phyloP scores from a whole-genome alignment of 2,888 invertebrate species.

The Pristionchus fissidentatus region DNA sequence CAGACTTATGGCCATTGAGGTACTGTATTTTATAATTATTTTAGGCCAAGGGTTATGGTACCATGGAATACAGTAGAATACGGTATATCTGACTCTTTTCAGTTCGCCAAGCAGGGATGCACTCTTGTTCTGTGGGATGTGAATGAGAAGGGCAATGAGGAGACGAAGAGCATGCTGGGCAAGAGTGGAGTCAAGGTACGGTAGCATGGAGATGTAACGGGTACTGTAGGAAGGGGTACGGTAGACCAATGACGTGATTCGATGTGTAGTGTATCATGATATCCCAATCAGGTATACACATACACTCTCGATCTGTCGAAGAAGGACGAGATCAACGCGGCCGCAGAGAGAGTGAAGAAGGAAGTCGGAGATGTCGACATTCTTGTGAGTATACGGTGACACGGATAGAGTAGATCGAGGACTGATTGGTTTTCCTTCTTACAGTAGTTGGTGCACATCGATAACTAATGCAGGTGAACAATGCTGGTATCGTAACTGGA shows the following conservation, averaged over 20 bases:
- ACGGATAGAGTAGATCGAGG: too few relatives aligned
- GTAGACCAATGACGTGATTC: too few relatives aligned
- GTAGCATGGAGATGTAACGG: neutral
- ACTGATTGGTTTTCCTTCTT: neutral
- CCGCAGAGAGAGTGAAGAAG: slow-evolving; percentile 72
- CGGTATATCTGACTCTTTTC: neutral
- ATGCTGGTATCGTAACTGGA: slow-evolving; percentile 90
- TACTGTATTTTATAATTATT: slow-evolving; percentile 23
- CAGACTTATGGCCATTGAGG: slow-evolving; percentile 78
- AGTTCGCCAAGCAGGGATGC: slow-evolving; percentile 78
- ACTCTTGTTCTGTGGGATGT: slow-evolving; percentile 91
- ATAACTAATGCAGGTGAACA: slow-evolving; percentile 82
- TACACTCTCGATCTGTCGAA: slow-evolving; percentile 88
- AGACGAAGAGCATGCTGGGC: slow-evolving; percentile 84
- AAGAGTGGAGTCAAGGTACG: slow-evolving; percentile 60
- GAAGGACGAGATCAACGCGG: slow-evolving; percentile 85
- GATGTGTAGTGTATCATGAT: neutral
- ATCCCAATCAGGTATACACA: slow-evolving; percentile 80
- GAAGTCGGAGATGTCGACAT: slow-evolving; percentile 89
- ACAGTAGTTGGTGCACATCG: neutral
- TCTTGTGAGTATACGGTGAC: slow-evolving; percentile 78
- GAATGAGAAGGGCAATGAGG: slow-evolving; percentile 85
- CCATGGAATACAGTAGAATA: neutral
- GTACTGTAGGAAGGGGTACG: too few relatives aligned
- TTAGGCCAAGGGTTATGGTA: too few relatives aligned